Percentiles rank a stretch among this genome's conserved stretches.
Evolutionary conservation across 2,113 vertebrate species (phyloP).

Genomic region (human (Homo sapiens)): GRCh38 chr12:96779001-96779500

Average conservation of each 20-base stretch:
- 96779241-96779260: not conserved
- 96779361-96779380: not conserved
- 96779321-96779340: not conserved
- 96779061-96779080: not conserved
- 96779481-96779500: not conserved
- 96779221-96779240: fast-evolving
- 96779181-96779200: not conserved
- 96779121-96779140: not conserved
- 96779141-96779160: not conserved
- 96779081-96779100: not conserved
- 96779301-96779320: not conserved
- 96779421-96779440: not conserved
- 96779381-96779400: not conserved
- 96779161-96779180: not conserved
- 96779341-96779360: not conserved
- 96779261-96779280: not conserved
- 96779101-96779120: too few relatives aligned
- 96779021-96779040: not conserved
- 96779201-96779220: not conserved
- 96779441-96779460: not conserved
- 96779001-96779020: not conserved
- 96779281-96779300: not conserved
- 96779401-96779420: not conserved
- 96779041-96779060: not conserved
- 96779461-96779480: not conserved